Evolutionary conservation across 1,140 invertebrate genomes (phyloP).

Genomic region (Micrasema longulum): DNA sequence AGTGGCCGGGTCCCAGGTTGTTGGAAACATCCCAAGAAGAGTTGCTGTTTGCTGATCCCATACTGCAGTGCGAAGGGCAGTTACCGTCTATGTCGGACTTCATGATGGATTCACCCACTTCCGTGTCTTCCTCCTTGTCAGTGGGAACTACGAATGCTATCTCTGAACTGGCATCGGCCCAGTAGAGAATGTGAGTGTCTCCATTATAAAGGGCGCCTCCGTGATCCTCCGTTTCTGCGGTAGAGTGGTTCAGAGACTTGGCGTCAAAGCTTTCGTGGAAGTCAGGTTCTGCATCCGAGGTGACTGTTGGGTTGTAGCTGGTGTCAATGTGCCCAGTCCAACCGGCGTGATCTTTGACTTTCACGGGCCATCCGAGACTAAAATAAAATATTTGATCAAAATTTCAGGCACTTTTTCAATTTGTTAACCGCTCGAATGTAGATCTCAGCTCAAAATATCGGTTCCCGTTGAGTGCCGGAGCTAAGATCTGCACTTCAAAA

Average conservation of each 20-base stretch:
- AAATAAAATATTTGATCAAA: conserved; percentile 57
- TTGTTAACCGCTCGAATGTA: no score
- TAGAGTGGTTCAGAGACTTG: conserved; percentile 57
- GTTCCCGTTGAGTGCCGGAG: no score
- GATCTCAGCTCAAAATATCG: no score
- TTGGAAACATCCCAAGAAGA: conserved; percentile 65
- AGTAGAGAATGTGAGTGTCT: conserved; percentile 83
- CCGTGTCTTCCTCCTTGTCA: conserved; percentile 63
- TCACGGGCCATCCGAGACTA: conserved; percentile 89
- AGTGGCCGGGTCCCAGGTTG: conserved; percentile 58
- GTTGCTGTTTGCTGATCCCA: conserved; percentile 52
- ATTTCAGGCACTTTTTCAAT: no score
- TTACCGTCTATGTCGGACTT: conserved; percentile 64
- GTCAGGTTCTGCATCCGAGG: conserved; percentile 70
- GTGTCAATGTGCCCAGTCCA: conserved; percentile 91
- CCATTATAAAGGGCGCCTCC: conserved; percentile 80
- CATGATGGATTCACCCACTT: conserved; percentile 55
- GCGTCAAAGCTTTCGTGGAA: conserved; percentile 37
- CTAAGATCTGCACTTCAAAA: no score
- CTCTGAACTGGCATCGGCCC: conserved; percentile 95
- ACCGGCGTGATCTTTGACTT: conserved; percentile 83
- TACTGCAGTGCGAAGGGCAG: conserved; percentile 60
- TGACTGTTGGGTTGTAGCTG: conserved; percentile 71
- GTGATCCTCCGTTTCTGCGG: conserved; percentile 59
- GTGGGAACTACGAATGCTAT: conserved; percentile 95